Evolutionary conservation across 2,888 invertebrate genomes (phyloP).

Genomic region (Nomada flava): DNA sequence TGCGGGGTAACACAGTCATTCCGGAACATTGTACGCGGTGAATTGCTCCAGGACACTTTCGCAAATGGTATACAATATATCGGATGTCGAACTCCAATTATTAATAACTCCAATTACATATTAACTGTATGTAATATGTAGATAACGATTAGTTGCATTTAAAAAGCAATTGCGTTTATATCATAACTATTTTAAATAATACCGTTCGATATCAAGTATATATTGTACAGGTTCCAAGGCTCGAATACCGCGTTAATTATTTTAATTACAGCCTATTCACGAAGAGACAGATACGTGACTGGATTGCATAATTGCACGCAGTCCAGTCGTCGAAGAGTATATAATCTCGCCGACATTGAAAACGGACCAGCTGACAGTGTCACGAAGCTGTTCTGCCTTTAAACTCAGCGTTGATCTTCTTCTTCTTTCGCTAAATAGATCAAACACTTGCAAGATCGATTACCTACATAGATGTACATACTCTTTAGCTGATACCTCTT

Average conservation of each 20-base stretch:
- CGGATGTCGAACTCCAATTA: neutral
- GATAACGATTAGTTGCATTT: too few species aligned
- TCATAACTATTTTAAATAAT: too few species aligned
- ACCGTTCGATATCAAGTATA: neutral
- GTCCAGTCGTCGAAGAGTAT: neutral
- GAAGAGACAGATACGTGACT: neutral
- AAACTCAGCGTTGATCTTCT: constrained; percentile 2
- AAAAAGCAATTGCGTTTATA: too few species aligned
- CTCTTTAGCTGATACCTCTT: constrained; percentile 4
- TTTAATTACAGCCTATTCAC: neutral
- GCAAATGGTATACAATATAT: neutral
- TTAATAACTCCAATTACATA: too few species aligned
- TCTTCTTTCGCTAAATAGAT: constrained; percentile 44
- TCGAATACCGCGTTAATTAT: constrained; percentile 6
- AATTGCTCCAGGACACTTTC: constrained; percentile 8
- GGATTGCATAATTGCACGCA: constrained; percentile 15
- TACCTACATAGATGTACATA: neutral
- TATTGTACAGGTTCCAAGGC: neutral
- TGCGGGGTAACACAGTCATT: neutral
- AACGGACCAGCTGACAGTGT: constrained; percentile 34
- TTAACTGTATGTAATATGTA: too few species aligned
- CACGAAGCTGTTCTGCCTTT: constrained; percentile 17
- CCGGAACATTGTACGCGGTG: constrained; percentile 7
- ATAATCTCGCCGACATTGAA: constrained; percentile 32
- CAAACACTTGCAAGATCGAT: constrained; percentile 27